Conservation (phyloP, 2,797 vertebrate species). For the Tadarida brasiliensis region DNA sequence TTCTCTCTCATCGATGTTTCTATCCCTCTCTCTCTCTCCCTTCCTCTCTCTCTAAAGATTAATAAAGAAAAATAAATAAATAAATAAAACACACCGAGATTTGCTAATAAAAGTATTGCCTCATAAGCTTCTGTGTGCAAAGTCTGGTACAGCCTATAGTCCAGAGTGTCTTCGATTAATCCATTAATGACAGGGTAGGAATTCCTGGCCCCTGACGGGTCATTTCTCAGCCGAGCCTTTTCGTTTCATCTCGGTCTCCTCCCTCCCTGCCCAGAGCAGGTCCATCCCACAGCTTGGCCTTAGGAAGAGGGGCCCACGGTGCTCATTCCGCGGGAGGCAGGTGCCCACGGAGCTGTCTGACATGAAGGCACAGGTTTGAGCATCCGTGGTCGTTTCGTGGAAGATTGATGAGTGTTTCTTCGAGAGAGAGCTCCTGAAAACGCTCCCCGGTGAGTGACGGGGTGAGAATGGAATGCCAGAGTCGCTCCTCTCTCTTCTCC, state of each 20-base stretch:
- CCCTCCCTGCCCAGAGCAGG: background rate
- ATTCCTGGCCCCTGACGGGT: background rate
- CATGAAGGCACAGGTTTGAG: conserved; percentile 20
- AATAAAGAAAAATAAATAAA: too few species aligned
- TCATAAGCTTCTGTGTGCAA: background rate
- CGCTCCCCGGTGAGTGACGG: background rate
- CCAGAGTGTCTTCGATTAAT: background rate
- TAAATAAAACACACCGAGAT: background rate
- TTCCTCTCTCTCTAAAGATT: too few species aligned
- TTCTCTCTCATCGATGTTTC: too few species aligned
- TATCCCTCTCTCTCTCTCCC: too few species aligned
- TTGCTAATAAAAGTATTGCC: background rate
- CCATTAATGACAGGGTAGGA: background rate
- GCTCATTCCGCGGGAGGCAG: background rate
- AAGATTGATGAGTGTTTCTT: conserved; percentile 67
- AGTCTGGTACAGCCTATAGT: background rate
- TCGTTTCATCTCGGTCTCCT: background rate
- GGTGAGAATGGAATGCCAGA: background rate
- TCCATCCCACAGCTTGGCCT: background rate
- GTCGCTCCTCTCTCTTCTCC: rapidly evolving
- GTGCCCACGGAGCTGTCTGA: background rate
- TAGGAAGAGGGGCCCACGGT: background rate
- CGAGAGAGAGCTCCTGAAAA: background rate
- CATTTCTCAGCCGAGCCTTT: background rate
- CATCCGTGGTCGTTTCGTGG: background rate